Evolutionary conservation across 2,888 invertebrate genomes (phyloP), one percentile per base, ranked within the genome.

Genomic region (Cartodere bifasciata): DNA sequence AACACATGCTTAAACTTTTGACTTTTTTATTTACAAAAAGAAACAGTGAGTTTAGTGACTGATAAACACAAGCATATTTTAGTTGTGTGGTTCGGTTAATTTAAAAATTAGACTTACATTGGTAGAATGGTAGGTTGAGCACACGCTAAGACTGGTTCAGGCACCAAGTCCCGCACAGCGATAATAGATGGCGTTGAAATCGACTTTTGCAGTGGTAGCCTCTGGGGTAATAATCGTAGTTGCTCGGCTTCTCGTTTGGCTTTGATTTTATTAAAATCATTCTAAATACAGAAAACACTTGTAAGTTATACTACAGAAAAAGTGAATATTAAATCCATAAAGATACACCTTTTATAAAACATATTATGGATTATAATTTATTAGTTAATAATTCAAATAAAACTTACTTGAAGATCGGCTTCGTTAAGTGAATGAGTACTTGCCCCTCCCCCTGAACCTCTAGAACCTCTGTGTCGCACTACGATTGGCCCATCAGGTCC

Each of bases 101-200:
- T n/a, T n/a, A n/a, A n/a, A n/a, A n/a, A n/a, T n/a, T n/a, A 10
- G 29, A 68, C 72, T 70, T 62, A 73, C 73, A 68, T 62, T 39
- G 68, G 64, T 31, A 70, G 55, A n/a, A n/a, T n/a, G n/a, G 65
- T 65, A 6, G 68, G 65, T 35, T 64, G 60, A 10, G 62, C 62
- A 36, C 65, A 56, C 25, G 62, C 55, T 55, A 47, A 50, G 45
- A 48, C 56, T 62, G 50, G 70, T 49, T 73, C 72, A 41, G 70
- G 70, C 31, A 63, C 66, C 43, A 71, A 62, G 44, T 72, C 72
- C 38, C 70, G 62, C 16, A 71, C 68, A 16, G 82, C 81, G 28
- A 86, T 80, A 38, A 88, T 88, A 43, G 86, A 86, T 28, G 87
- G 87, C 29, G 88, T 88, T 11, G 88, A 88, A 34, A 88, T 80